Base-by-base conservation (phyloP, 1,140 invertebrate genomes). In the Diabrotica undecimpunctata region DNA sequence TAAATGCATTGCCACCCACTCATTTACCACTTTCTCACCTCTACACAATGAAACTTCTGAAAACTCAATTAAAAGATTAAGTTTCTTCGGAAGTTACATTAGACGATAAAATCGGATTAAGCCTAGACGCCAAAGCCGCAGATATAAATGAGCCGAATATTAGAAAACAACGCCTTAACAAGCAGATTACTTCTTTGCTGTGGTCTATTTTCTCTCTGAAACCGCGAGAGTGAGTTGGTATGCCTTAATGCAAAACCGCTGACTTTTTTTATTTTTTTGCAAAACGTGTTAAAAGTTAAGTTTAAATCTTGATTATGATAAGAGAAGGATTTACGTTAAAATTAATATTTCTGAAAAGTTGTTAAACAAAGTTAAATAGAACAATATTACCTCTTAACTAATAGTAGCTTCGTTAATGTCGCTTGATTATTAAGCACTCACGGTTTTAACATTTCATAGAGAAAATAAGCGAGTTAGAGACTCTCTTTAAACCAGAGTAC, bases 151-250 rank as follows among this genome's bases (percentile, higher is more conserved):
- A 46, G 4, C 3, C 41, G 41, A 8, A 46, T 46, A 10, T 46
- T 46, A 46, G 41, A 46, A n/a, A 46, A 46, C 41, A 46, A 46
- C 41, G 25, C 25, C 3, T 2, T 5, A 46, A 46, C 41, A 46
- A 46, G 41, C 41, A 46, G 41, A 46, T 46, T 46, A 46, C 41
- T n/a, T 8, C 41, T 46, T 46, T 46, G n/a, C 12, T 54, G 12
- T 54, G 14, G 7, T 13, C 53, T 54, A 13, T 54, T 54, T 54
- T 54, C 53, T 54, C 46, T 51, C 46, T 51, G 9, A 51, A 5
- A 12, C 12, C 9, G 46, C 46, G 5, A 51, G 12, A 51, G 46
- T 51, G 46, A 51, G 12, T 12, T 10, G 46, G 12, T 10, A 51
- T 2, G 5, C 46, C 46, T 25, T 25, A 4, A 25, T 25, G 25